A percentile compares a stretch with the other conserved stretches of the same genome.
Conservation (phyloP, 2,113 vertebrate species). For the Dicaeum eximium region DNA sequence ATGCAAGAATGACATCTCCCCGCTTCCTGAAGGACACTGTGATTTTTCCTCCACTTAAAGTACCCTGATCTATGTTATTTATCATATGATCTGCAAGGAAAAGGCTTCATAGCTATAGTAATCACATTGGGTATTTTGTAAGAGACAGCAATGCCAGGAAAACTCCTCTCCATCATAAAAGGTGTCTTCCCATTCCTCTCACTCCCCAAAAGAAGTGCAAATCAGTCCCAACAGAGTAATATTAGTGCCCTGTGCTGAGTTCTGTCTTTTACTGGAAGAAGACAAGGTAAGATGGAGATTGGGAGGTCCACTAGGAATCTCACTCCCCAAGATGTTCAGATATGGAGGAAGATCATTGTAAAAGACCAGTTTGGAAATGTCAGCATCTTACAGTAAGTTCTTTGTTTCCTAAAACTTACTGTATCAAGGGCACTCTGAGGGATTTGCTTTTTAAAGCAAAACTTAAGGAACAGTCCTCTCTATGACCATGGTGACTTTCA, state of each 20-base stretch:
- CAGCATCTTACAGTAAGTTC: neutral
- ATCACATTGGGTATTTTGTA: neutral
- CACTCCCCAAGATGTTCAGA: neutral
- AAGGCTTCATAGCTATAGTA: neutral
- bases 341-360: neutral
- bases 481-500: neutral
- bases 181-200: neutral
- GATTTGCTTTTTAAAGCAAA: neutral
- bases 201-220: neutral
- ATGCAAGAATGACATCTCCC: neutral
- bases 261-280: neutral
- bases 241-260: neutral
- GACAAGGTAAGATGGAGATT: neutral
- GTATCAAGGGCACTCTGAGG: neutral
- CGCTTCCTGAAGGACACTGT: conserved; percentile 9
- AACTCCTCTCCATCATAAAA: neutral
- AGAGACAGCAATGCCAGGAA: neutral
- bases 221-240: neutral
- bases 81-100: neutral
- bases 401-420: neutral
- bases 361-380: neutral
- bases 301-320: neutral
- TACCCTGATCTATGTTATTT: neutral
- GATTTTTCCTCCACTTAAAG: neutral
- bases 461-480: neutral